Percentiles rank a stretch among this genome's conserved stretches.
Conservation (phyloP, 2,113 vertebrate species). For the Gymnarchus niloticus region DNA sequence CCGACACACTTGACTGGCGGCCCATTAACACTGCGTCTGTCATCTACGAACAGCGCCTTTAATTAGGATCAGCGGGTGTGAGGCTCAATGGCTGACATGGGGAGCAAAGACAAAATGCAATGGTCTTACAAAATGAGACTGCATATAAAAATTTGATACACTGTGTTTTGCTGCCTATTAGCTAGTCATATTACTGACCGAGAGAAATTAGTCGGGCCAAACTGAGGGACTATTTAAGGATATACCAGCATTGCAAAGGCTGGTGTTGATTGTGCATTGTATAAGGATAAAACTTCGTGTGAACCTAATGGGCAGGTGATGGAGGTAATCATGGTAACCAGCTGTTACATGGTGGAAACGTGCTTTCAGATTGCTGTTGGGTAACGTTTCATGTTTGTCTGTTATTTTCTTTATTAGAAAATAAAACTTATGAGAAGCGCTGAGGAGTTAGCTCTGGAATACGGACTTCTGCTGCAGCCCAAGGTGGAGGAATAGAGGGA, state of each 20-base stretch:
- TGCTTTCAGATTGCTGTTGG: neutral
- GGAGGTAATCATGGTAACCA: neutral
- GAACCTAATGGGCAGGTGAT: neutral
- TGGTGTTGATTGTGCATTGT: neutral
- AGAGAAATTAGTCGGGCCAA: neutral
- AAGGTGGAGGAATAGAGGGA: constrained; percentile 43
- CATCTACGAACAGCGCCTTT: constrained; percentile 55
- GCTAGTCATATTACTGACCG: neutral
- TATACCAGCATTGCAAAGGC: neutral
- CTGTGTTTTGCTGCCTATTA: neutral
- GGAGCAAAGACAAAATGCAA: constrained; percentile 36
- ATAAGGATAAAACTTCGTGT: neutral
- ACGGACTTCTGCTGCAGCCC: constrained; percentile 43
- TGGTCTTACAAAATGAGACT: constrained; percentile 26
- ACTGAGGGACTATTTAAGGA: neutral
- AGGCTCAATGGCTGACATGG: constrained; percentile 43
- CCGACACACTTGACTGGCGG: constrained; percentile 60
- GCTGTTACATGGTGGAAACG: neutral
- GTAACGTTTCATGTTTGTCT: neutral
- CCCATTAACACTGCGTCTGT: constrained; percentile 61
- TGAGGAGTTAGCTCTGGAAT: constrained; percentile 57
- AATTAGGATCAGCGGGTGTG: constrained; percentile 59
- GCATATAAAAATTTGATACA: neutral
- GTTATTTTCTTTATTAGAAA: constrained; percentile 58
- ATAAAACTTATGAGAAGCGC: constrained; percentile 68